Base-by-base conservation (phyloP, 1,140 invertebrate genomes). In the Drosophila navojoa region DNA sequence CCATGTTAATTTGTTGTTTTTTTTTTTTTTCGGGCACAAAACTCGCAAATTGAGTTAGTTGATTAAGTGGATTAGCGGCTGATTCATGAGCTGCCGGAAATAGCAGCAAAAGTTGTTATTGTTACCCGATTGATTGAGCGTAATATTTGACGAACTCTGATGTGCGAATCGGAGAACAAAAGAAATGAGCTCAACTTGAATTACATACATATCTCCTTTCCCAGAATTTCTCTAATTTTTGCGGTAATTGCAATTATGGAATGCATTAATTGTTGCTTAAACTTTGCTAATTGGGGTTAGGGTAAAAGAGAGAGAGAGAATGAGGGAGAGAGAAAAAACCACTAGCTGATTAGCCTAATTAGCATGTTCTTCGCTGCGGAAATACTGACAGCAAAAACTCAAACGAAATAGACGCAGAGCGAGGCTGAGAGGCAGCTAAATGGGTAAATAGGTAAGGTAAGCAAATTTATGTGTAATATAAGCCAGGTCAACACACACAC, bases 331-430 rank as follows among this genome's bases (percentile, higher is more conserved):
- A 35, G 4, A 10, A 19, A 29, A 9, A 22, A 15, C 32, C 62
- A 19, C 78, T 76, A 84, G 68, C 71, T 76, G 71, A 84, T 82
- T 84, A 81, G 54, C 80, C 35, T 82, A 82, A 82, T 84, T 79
- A 68, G 66, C 61, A 60, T 70, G 40, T 52, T 57, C 9, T 11
- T 11, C 11, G 13, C 40, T 11, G n/a, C n/a, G 35, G 29, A 19
- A 59, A 55, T 42, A 16, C 47, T 38, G 15, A 44, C 42, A 27
- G 62, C 40, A 63, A 55, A 64, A 66, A 59, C 32, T 15, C 15
- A 29, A 29, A 32, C n/a, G 38, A 60, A 29, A 38, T 7, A 42
- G 25, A 27, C 5, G 16, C 42, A 44, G 42, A 16, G 5, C 10
- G 38, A 42, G 40, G 10, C 11, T 13, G 40, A 42, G 40, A 22